Evolutionary conservation across 2,797 vertebrate genomes (phyloP).

Genomic region (Bovichtus variegatus): DNA sequence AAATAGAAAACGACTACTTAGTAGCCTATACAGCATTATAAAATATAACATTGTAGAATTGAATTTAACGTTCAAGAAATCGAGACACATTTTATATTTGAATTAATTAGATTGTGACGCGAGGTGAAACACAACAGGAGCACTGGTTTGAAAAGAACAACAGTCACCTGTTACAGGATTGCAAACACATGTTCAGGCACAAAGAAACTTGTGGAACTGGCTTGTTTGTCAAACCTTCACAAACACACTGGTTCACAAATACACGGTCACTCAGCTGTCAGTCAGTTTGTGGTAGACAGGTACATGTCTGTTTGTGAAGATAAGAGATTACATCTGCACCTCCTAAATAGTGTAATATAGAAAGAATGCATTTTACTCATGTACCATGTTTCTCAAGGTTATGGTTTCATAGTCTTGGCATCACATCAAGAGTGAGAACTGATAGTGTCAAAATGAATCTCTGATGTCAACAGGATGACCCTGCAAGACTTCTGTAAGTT

Average conservation of each 20-base stretch:
- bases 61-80: not conserved
- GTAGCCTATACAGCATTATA: not conserved
- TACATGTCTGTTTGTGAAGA: not conserved
- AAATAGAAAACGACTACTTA: not conserved
- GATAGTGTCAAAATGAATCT: not conserved
- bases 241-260: not conserved
- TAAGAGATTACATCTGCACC: not conserved
- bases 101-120: not conserved
- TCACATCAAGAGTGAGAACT: too few relatives aligned
- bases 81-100: not conserved
- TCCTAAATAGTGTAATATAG: not conserved
- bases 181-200: not conserved
- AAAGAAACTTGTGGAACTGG: not conserved
- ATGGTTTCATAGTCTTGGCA: not conserved
- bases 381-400: not conserved
- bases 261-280: not conserved
- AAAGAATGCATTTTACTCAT: not conserved
- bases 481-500: slow-evolving; percentile 84
- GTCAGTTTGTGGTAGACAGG: too few relatives aligned
- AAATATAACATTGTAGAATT: too few relatives aligned
- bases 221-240: not conserved
- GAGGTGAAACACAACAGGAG: not conserved
- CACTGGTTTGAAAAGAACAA: not conserved
- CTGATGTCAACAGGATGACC: slow-evolving; percentile 84
- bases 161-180: not conserved